A percentile compares a stretch with the other conserved stretches of the same genome.
These are phyloP conservation scores for Holacanthella duospinosa DNA, from an alignment of 2,888 invertebrate genomes.

Conservation along the genomic window DNA sequence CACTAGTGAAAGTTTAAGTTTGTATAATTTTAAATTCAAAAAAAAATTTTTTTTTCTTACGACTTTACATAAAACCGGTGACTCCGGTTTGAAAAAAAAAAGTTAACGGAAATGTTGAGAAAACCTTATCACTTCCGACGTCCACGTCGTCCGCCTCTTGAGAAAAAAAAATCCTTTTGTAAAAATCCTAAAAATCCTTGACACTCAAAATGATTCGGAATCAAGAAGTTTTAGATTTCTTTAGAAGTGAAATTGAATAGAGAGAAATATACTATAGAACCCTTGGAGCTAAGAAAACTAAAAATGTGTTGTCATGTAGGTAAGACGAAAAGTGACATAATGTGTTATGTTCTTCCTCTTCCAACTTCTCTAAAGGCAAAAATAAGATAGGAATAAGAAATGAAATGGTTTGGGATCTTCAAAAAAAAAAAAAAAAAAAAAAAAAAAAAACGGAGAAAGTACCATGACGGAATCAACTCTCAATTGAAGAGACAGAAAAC, in stretches of 20 bases:
- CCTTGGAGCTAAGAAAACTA: no score
- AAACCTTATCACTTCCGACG: background rate
- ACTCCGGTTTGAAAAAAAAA: no score
- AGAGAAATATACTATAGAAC: no score
- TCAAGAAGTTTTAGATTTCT: background rate
- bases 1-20: no score
- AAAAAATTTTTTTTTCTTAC: no score
- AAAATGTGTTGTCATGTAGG: constrained; percentile 2
- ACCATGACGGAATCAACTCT: background rate
- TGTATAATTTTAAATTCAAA: no score
- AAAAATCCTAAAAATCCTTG: no score
- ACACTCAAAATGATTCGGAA: background rate
- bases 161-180: no score
- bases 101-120: background rate
- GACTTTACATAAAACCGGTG: no score
- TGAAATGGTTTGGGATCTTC: background rate
- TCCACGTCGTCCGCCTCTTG: background rate
- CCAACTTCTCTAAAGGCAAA: background rate
- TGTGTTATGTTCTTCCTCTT: constrained; percentile 2
- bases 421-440: no score
- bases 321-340: background rate
- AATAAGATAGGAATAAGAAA: constrained; percentile 9
- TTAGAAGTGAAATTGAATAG: background rate
- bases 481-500: constrained; percentile 7
- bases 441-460: no score